Percentiles rank a stretch among this genome's conserved stretches.
phyloP scores from a whole-genome alignment of 2,888 invertebrate genomes.

The Drosophila sordidula region DNA sequence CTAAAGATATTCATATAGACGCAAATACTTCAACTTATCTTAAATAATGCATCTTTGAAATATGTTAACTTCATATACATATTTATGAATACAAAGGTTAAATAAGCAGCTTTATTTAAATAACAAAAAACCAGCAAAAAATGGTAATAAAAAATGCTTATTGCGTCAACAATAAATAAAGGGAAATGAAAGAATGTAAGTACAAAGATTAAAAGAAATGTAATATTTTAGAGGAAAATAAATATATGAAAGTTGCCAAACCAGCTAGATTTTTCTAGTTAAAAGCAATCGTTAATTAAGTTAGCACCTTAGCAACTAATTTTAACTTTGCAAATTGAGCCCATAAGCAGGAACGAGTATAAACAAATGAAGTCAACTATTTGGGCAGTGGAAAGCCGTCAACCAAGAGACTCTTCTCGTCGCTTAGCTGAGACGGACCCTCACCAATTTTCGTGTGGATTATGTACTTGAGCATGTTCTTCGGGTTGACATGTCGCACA shows the following conservation, averaged over 20 bases:
- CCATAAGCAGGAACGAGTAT: constrained; percentile 1
- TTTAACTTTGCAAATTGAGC: not conserved
- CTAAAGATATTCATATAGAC: not conserved
- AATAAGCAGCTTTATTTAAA: constrained; percentile 15
- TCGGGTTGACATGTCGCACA: constrained; percentile 53
- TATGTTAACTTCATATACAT: not conserved
- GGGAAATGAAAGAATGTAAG: constrained; percentile 2
- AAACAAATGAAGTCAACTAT: constrained; percentile 10
- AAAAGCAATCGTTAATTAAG: not conserved
- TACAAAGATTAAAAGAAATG: constrained; percentile 81
- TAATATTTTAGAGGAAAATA: not conserved
- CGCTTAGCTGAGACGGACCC: constrained; percentile 87
- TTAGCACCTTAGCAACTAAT: not conserved
- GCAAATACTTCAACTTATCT: constrained; percentile 5
- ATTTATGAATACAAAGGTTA: constrained; percentile 1
- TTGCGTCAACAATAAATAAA: constrained; percentile 32
- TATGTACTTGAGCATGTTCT: constrained; percentile 91
- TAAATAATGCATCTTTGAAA: constrained; percentile 3
- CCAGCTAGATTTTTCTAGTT: constrained; percentile 1
- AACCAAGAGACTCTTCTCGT: constrained; percentile 86
- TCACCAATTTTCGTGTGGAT: constrained; percentile 93
- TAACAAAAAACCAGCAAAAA: constrained; percentile 29
- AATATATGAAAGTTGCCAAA: not conserved
- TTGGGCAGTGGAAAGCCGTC: constrained; percentile 68
- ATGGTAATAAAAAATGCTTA: constrained; percentile 22